Base-by-base conservation (phyloP, 2,888 invertebrate genomes). In the Synanthedon formicaeformis region DNA sequence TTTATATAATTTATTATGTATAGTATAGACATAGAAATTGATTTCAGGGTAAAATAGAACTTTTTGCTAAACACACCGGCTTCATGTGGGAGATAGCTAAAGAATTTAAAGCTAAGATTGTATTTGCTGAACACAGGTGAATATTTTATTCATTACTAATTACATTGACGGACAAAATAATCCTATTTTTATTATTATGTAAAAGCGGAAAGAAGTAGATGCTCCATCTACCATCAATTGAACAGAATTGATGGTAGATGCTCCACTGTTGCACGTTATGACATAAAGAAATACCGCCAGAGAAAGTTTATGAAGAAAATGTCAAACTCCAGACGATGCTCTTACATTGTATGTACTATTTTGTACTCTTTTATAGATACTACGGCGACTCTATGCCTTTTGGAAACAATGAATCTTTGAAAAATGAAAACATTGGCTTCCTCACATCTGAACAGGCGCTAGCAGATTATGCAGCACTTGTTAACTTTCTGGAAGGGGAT, bases 11-110 rank as follows among this genome's bases (percentile, higher is more conserved):
- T 16, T 16, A 16, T 16, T 16, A 16, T 13, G 12, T 13, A 45
- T 13, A 13, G 41, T 12, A 12, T 13, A 45, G 6, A n/a, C 13
- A 45, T 23, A 13, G 4, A 45, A 12, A 4, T n/a, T 45, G 8
- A 2, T 57, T 70, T 40, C 73, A 88, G 90, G 98, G 97, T 50
- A 91, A 92, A 67, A 96, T 99, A 64, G 93, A 94, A 69, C 78
- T 91, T 64, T 99, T 99, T 80, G 95, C 96, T 0, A 87, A 96
- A 66, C 96, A 97, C 80, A 94, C 96, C 0, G 98, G 98, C 14
- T 95, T 97, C 69, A 92, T 99, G 89, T 98, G 96, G 94, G 97
- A 98, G 53, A 91, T 93, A 59, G 98, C 97, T 0, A 83, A 90
- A 4, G 82, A 92, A 63, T 94, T 95, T 71, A 89, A 89, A 50